These are phyloP conservation scores for Diaphora mendica DNA, from an alignment of 2,888 invertebrate species.

Conservation along the genomic window DNA sequence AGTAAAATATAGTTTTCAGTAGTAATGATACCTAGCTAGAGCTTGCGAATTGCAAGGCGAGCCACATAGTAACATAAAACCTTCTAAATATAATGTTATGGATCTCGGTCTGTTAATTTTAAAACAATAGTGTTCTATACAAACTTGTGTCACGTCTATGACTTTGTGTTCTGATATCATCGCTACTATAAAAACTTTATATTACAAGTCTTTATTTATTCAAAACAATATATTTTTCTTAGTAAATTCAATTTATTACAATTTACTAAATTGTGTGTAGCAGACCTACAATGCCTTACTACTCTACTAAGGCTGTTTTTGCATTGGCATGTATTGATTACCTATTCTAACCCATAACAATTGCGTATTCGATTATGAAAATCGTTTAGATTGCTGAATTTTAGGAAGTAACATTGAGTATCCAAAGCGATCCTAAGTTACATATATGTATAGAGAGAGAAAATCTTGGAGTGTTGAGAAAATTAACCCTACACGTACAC, in stretches of 20 bases:
- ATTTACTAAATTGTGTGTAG: too few species aligned
- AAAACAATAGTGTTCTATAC: background rate
- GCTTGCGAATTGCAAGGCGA: background rate
- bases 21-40: background rate
- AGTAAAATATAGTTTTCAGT: background rate
- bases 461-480: too few species aligned
- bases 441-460: background rate
- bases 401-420: background rate
- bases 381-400: background rate
- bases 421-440: background rate
- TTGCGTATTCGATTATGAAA: too few species aligned
- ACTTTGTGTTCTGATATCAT: conserved; percentile 1
- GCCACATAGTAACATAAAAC: background rate
- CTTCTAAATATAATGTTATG: background rate
- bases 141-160: background rate
- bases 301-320: background rate
- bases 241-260: too few species aligned
- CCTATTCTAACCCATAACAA: background rate
- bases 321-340: too few species aligned
- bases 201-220: background rate
- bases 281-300: background rate
- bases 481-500: too few species aligned
- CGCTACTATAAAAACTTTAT: background rate
- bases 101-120: background rate
- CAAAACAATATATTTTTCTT: background rate